These are phyloP conservation scores for Cantharis flavilabris DNA, from an alignment of 2,888 invertebrate genomes.

Conservation along the genomic window DNA sequence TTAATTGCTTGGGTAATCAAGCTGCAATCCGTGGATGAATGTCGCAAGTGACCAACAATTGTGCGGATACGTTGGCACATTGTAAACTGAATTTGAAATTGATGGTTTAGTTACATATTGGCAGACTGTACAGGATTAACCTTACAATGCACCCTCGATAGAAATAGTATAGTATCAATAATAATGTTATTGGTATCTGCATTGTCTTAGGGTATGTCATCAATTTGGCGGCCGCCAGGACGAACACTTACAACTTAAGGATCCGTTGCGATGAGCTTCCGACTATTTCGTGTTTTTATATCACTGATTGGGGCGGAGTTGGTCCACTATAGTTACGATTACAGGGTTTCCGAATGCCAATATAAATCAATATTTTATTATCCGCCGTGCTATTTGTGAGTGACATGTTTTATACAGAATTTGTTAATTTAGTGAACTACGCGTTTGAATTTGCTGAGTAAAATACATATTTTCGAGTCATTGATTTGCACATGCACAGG, in stretches of 20 bases:
- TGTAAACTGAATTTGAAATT: conserved; percentile 50
- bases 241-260: conserved; percentile 45
- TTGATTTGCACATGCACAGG: conserved; percentile 50
- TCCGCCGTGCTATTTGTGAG: conserved; percentile 44
- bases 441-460: conserved; percentile 41
- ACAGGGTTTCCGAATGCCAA: conserved; percentile 42
- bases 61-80: conserved; percentile 46
- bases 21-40: conserved; percentile 41
- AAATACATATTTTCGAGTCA: conserved; percentile 50
- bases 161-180: conserved; percentile 27
- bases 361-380: conserved; percentile 53
- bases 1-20: conserved; percentile 51
- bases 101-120: conserved; percentile 36
- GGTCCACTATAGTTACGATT: conserved; percentile 42
- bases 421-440: conserved; percentile 46
- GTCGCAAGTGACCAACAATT: conserved; percentile 34
- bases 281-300: conserved; percentile 43
- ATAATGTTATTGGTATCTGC: conserved; percentile 41
- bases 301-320: conserved; percentile 39
- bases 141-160: conserved; percentile 13
- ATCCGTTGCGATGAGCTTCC: conserved; percentile 31
- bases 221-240: conserved; percentile 46
- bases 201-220: conserved; percentile 49
- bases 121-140: not conserved
- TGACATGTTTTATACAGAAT: conserved; percentile 48